These are phyloP conservation scores for Drepanosiphum platanoidis DNA, from an alignment of 2,888 invertebrate species.

Conservation along the genomic window DNA sequence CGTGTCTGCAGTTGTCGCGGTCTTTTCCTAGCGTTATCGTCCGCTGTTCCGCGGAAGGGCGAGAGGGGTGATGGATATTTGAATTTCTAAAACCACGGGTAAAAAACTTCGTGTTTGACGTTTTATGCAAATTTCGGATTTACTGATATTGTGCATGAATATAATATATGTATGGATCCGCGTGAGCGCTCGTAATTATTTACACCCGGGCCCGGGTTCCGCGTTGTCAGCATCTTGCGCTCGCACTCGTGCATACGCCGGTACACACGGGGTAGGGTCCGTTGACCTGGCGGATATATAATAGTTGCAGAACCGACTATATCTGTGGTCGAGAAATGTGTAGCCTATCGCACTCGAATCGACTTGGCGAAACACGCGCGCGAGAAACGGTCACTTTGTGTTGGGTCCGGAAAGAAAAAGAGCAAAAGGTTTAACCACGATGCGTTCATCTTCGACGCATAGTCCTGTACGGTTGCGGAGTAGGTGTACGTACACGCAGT, in stretches of 20 bases:
- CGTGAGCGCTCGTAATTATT: constrained; percentile 53
- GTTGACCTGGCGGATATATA: constrained; percentile 19
- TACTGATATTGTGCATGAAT: neutral
- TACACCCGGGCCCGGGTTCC: constrained; percentile 35
- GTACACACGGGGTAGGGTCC: neutral
- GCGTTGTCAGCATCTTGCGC: constrained; percentile 38
- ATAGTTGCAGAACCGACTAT: constrained; percentile 20
- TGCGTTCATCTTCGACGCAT: too few species aligned
- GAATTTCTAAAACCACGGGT: constrained; percentile 37
- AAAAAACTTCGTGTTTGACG: constrained; percentile 36
- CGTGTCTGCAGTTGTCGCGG: constrained; percentile 17
- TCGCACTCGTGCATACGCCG: too few species aligned
- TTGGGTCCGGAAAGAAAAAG: neutral
- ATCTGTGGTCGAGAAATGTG: constrained; percentile 20
- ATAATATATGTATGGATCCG: constrained; percentile 31
- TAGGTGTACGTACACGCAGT: neutral
- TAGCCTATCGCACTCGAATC: constrained; percentile 12
- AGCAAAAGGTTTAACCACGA: neutral
- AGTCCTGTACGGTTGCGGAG: too few species aligned
- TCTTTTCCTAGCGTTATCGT: neutral
- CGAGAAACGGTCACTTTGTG: constrained; percentile 16
- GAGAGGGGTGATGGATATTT: constrained; percentile 4
- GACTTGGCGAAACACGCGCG: constrained; percentile 14
- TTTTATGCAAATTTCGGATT: constrained; percentile 42
- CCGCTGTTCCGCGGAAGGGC: neutral